Percentiles rank a stretch among this genome's conserved stretches.
These are phyloP conservation scores for Melanotaenia nigrans DNA, from an alignment of 2,797 vertebrate genomes.

Conservation along the genomic window DNA sequence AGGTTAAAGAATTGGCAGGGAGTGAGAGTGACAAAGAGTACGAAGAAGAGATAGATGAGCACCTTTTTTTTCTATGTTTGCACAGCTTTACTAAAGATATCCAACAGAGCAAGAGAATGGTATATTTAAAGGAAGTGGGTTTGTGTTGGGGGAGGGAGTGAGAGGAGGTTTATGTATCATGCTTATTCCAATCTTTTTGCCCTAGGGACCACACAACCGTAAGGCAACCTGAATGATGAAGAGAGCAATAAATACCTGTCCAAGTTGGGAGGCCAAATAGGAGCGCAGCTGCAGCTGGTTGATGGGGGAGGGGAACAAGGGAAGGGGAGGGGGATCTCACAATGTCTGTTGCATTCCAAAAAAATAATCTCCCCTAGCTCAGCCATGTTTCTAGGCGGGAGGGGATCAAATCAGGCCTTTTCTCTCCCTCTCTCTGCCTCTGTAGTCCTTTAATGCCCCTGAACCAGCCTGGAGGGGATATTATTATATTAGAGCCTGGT, in stretches of 20 bases:
- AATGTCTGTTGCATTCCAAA: conserved; percentile 85
- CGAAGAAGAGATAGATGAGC: conserved; percentile 75
- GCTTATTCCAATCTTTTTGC: conserved; percentile 80
- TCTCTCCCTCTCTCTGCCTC: conserved; percentile 69
- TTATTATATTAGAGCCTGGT: conserved; percentile 78
- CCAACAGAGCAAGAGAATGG: conserved; percentile 65
- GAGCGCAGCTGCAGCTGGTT: conserved; percentile 79
- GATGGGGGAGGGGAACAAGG: conserved; percentile 63
- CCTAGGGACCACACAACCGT: conserved; percentile 79
- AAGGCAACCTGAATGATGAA: conserved; percentile 80
- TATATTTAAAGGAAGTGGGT: conserved; percentile 78
- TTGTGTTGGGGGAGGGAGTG: conserved; percentile 55
- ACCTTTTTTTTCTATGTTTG: conserved; percentile 85
- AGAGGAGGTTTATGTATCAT: conserved; percentile 67
- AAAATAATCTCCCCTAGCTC: conserved; percentile 81
- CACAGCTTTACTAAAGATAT: conserved; percentile 87
- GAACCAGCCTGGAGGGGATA: conserved; percentile 77
- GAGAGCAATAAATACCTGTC: conserved; percentile 87
- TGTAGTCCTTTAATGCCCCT: conserved; percentile 78
- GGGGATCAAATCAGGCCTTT: conserved; percentile 78
- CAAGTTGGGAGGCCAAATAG: conserved; percentile 80
- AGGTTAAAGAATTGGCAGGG: conserved; percentile 79
- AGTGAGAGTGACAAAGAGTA: conserved; percentile 70
- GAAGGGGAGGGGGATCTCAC: conserved; percentile 75
- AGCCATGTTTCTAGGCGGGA: conserved; percentile 81